phyloP scores from a whole-genome alignment of 2,888 invertebrate species.

The Nomada lathburiana region DNA sequence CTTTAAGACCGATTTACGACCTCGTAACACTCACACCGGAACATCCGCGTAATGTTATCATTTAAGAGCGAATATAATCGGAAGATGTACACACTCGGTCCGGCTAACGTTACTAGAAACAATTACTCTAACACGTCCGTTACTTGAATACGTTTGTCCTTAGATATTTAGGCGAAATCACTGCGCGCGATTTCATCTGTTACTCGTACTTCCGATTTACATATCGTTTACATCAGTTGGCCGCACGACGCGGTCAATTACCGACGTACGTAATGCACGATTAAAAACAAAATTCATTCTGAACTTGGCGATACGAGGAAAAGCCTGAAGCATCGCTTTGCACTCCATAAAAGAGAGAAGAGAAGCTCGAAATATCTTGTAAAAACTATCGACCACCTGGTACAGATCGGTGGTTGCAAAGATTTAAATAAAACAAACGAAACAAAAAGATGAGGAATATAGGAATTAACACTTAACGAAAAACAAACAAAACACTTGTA shows the following conservation, averaged over 20 bases:
- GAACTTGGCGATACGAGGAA: slow-evolving; percentile 24
- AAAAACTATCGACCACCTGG: slow-evolving; percentile 23
- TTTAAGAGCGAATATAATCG: slow-evolving; percentile 36
- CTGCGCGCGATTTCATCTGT: slow-evolving; percentile 12
- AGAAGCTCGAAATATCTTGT: slow-evolving; percentile 3
- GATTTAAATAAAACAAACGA: slow-evolving; percentile 16
- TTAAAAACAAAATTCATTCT: slow-evolving; percentile 12
- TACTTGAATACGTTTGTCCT: slow-evolving; percentile 34
- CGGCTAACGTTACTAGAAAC: slow-evolving; percentile 37
- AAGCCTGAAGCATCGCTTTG: slow-evolving; percentile 1
- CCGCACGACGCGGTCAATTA: slow-evolving; percentile 45
- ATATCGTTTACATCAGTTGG: slow-evolving; percentile 43
- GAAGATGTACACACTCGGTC: slow-evolving; percentile 2
- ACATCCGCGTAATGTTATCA: slow-evolving; percentile 23
- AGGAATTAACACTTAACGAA: slow-evolving; percentile 15
- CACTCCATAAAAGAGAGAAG: neutral
- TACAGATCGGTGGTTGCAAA: slow-evolving; percentile 9
- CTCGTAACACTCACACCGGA: slow-evolving; percentile 22
- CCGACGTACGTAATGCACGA: slow-evolving; percentile 21
- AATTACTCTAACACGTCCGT: slow-evolving; percentile 47
- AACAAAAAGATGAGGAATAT: neutral
- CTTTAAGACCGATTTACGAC: neutral
- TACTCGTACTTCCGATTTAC: slow-evolving; percentile 59
- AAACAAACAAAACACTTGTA: neutral
- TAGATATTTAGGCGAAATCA: slow-evolving; percentile 16